Percentiles rank a stretch among this genome's conserved stretches.
These are phyloP conservation scores for Campylomormyrus numenius DNA, from an alignment of 2,113 vertebrate species.

Conservation along the genomic window DNA sequence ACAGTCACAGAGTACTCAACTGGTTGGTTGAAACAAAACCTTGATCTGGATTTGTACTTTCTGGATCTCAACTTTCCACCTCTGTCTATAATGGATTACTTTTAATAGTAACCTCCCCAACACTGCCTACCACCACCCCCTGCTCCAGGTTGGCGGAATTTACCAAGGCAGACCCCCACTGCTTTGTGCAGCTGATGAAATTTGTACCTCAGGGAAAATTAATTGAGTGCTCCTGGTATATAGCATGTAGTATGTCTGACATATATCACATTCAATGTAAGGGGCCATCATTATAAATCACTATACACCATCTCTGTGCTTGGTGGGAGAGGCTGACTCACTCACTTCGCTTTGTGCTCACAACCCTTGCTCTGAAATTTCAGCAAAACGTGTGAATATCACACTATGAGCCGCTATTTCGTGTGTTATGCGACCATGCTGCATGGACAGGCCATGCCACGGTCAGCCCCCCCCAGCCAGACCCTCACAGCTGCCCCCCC, in stretches of 20 bases:
- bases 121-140: too few species aligned
- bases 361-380: background rate
- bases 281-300: background rate
- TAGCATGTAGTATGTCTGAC: background rate
- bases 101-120: too few species aligned
- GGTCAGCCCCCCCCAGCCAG: background rate
- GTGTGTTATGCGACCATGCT: background rate
- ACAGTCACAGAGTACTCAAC: too few species aligned
- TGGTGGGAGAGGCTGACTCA: background rate
- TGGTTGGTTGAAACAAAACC: too few species aligned
- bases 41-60: too few species aligned
- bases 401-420: too few species aligned
- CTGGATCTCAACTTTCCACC: too few species aligned
- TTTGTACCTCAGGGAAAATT: background rate
- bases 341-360: background rate
- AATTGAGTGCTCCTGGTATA: background rate
- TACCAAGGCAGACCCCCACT: too few species aligned
- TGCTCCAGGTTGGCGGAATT: too few species aligned
- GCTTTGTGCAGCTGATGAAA: background rate
- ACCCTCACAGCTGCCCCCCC: constrained; percentile 7
- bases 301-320: background rate
- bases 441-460: background rate
- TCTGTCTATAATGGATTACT: too few species aligned
- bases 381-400: background rate
- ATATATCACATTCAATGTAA: background rate